Conservation (phyloP, 2,797 vertebrate species). For the Pogoniulus pusillus region DNA sequence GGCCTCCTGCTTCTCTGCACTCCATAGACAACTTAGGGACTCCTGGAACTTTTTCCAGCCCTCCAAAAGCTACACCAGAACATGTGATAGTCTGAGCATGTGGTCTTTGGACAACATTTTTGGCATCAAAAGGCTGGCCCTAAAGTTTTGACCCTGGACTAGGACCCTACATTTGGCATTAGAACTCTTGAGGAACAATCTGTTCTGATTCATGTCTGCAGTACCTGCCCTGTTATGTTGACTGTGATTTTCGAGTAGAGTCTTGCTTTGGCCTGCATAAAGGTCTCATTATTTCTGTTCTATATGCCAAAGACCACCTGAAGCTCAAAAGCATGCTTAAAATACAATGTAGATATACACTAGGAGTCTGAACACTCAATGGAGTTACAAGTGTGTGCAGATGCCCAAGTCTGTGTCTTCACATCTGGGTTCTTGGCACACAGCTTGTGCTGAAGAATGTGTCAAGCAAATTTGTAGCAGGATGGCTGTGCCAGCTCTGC, state of each 20-base stretch:
- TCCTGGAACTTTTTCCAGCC: background rate
- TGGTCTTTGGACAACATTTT: background rate
- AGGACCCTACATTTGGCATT: background rate
- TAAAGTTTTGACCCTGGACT: background rate
- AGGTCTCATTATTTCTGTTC: background rate
- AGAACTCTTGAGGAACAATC: background rate
- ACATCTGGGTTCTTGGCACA: background rate
- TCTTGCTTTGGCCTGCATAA: background rate
- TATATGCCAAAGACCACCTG: background rate
- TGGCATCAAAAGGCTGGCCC: background rate
- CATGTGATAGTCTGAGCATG: background rate
- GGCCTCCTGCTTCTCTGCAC: background rate
- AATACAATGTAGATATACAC: background rate
- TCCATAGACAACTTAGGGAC: background rate
- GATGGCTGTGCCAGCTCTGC: background rate
- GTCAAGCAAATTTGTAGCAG: background rate
- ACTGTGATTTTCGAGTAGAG: background rate
- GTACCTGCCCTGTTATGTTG: background rate
- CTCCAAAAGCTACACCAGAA: background rate
- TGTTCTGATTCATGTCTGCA: background rate
- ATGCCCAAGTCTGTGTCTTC: background rate
- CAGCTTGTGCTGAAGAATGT: background rate
- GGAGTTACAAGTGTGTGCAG: accelerated
- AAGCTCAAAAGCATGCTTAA: background rate
- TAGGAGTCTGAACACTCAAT: background rate